Evolutionary conservation across 2,888 invertebrate species (phyloP).

Genomic region (Watsonalla binaria): DNA sequence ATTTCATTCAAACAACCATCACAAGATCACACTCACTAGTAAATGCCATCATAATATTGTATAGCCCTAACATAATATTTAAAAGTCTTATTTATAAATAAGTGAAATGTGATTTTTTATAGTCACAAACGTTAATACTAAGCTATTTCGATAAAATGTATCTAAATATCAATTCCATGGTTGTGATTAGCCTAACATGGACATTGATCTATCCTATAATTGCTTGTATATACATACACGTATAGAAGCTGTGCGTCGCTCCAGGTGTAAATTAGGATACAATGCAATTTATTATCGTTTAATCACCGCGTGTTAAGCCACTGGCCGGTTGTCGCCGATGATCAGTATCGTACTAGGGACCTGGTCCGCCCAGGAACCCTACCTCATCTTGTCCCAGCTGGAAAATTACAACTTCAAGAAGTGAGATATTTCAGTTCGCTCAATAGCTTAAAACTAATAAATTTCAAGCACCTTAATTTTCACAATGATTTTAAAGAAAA

Average conservation of each 20-base stretch:
- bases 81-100: no score
- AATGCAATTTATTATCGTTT: background rate
- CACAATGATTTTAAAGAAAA: no score
- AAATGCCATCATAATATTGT: background rate
- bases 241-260: background rate
- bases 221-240: background rate
- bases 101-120: no score
- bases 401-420: no score
- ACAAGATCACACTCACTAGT: slow-evolving; percentile 11
- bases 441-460: no score
- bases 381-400: no score
- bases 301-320: background rate
- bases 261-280: background rate
- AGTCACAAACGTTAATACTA: slow-evolving; percentile 15
- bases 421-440: no score
- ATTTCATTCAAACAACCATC: slow-evolving; percentile 5
- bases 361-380: background rate
- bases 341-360: background rate
- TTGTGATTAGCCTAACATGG: slow-evolving; percentile 41
- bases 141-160: slow-evolving; percentile 4
- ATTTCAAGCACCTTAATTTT: no score
- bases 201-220: slow-evolving; percentile 23
- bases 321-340: background rate
- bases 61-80: no score
- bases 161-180: slow-evolving; percentile 3